Evolutionary conservation across 2,113 vertebrate species (phyloP), one percentile per base, ranked within the genome.

Genomic region (Takifugu bimaculatus): DNA sequence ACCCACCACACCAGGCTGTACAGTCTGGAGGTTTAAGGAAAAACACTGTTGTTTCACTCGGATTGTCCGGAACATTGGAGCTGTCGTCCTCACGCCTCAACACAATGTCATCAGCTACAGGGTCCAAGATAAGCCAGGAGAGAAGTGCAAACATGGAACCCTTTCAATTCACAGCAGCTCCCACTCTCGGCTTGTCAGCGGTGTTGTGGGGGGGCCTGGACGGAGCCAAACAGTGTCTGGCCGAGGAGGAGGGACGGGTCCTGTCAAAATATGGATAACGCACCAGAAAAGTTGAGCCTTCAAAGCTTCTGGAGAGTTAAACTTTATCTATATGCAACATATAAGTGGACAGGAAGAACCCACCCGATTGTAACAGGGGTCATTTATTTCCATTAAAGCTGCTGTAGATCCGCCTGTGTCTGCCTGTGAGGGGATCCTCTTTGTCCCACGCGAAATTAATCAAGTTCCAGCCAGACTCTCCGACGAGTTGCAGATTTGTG

Each of bases 41-140:
- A 54, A 50, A 26, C 58, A 2, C 20, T 56, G 50, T 60, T 9
- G 27, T 52, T 35, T 27, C 35, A 14, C 35, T 26, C 61, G 71
- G 57, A 77, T 79, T 84, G 56, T 68, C 44, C 68, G 74, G 72
- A 84, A 81, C 48, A 45, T 65, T 67, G 60, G 54, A 25, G 48
- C 47, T 44, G 47, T 68, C 69, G 43, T 53, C 55, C 28, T 45
- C 29, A 52, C n/a, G 6, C 39, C 39, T 59, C 57, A 48, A 11
- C 6, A 5, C 45, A 26, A 63, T 69, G 62, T 74, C 72, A 73
- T 68, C 70, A 42, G 54, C 49, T 54, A 32, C 20, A 27, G 58
- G 35, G 26, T 53, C 58, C 20, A 60, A 39, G 62, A 55, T 39
- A 59, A 29, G 50, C 53, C 70, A 60, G 59, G 54, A 50, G 58